Evolutionary conservation across 1,140 invertebrate species (phyloP).

Genomic region (Lamellibrachia luymesi): DNA sequence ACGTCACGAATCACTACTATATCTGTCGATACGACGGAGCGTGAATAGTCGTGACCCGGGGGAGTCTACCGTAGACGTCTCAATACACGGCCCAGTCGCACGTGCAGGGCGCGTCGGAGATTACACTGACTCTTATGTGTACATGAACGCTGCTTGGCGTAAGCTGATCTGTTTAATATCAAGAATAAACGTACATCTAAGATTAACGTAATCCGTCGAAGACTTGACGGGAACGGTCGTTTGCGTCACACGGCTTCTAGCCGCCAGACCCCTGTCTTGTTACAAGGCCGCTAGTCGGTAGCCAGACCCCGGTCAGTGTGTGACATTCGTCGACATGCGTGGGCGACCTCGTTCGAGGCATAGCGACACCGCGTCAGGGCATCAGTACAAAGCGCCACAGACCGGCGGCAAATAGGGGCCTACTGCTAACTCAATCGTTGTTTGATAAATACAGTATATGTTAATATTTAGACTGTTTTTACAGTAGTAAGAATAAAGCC

Average conservation of each 20-base stretch:
- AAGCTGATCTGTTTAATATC: not conserved
- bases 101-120: not conserved
- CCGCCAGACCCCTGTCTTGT: not conserved
- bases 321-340: too few species aligned
- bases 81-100: not conserved
- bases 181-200: not conserved
- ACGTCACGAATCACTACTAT: not conserved
- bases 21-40: not conserved
- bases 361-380: not conserved
- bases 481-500: not conserved
- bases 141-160: too few species aligned
- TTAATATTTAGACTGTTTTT: not conserved
- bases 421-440: not conserved
- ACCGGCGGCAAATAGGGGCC: not conserved
- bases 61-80: not conserved
- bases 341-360: too few species aligned
- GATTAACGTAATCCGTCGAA: not conserved
- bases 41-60: not conserved
- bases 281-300: not conserved
- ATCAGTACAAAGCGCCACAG: not conserved
- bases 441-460: not conserved
- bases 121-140: not conserved
- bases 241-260: too few species aligned
- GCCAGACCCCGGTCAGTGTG: too few species aligned
- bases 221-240: not conserved